These are phyloP conservation scores for Saccopteryx leptura DNA, from an alignment of 2,113 vertebrate species.

Conservation along the genomic window DNA sequence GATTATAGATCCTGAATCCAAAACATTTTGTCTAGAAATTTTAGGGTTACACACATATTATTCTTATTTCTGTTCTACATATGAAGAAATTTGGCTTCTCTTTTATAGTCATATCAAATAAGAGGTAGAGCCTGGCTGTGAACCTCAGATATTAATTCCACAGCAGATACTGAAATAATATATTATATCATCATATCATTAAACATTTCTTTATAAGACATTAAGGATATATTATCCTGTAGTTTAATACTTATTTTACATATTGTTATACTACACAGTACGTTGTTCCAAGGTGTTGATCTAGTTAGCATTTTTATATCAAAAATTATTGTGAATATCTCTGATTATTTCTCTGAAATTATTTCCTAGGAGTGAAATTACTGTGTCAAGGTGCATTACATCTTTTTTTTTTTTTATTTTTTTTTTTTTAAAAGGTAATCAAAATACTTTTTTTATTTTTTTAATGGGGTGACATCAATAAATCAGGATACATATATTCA, in stretches of 20 bases:
- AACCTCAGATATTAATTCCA: neutral
- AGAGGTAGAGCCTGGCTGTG: neutral
- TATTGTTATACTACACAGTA: neutral
- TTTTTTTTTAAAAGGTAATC: too few relatives aligned
- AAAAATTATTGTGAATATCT: neutral
- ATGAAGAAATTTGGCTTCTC: neutral
- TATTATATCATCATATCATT: neutral
- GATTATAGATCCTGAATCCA: too few relatives aligned
- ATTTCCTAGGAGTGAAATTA: neutral
- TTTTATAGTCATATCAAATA: neutral
- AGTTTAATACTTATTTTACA: neutral
- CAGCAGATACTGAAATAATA: neutral
- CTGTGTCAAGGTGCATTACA: neutral
- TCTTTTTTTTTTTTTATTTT: too few relatives aligned
- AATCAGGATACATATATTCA: too few relatives aligned
- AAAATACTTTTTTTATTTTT: too few relatives aligned
- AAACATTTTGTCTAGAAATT: too few relatives aligned
- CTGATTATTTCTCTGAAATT: slow-evolving; percentile 31
- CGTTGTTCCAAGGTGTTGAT: neutral
- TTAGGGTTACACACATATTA: neutral
- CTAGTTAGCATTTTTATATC: slow-evolving; percentile 45
- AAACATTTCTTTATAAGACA: neutral
- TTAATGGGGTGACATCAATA: too few relatives aligned
- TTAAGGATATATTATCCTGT: neutral
- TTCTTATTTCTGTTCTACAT: slow-evolving; percentile 4